Base-by-base conservation (phyloP, 1,140 invertebrate species). In the Plutomurus gul region DNA sequence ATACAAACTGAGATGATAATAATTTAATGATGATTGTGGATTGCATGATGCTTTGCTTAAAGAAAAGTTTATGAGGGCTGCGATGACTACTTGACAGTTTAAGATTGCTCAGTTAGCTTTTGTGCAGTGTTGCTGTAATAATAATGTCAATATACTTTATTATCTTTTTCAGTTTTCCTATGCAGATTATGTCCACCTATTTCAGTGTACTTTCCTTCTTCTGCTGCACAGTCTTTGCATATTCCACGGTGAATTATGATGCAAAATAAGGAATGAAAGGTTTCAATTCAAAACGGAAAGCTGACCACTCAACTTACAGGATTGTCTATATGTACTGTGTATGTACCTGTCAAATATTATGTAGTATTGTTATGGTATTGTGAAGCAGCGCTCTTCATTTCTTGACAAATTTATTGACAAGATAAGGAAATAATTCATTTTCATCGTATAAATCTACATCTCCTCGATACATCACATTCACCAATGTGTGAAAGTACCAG, bases 331-430 rank as follows among this genome's bases (percentile, higher is more conserved):
- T n/a, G n/a, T n/a, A n/a, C n/a, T n/a, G n/a, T n/a, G n/a, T n/a
- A n/a, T n/a, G n/a, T n/a, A n/a, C n/a, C n/a, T n/a, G n/a, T n/a
- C n/a, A n/a, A n/a, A n/a, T n/a, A n/a, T n/a, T n/a, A n/a, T n/a
- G n/a, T n/a, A n/a, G n/a, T n/a, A n/a, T n/a, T n/a, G n/a, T n/a
- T n/a, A n/a, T n/a, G n/a, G n/a, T n/a, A n/a, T n/a, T n/a, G n/a
- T n/a, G n/a, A n/a, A 30, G 51, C 27, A 25, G 8, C 36, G 56
- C 56, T 65, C 56, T 65, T 65, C 56, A n/a, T 65, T 65, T 65
- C 13, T n/a, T n/a, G 56, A 65, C 56, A 65, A 65, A 65, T 65
- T 65, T 65, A 65, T 65, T 65, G 56, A 65, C 56, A 65, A 65
- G 25, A 30, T 65, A 65, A 30, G 56, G 56, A 65, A 65, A 65